Conservation (phyloP, 2,797 vertebrate species). For the Sebastes nivosus region DNA sequence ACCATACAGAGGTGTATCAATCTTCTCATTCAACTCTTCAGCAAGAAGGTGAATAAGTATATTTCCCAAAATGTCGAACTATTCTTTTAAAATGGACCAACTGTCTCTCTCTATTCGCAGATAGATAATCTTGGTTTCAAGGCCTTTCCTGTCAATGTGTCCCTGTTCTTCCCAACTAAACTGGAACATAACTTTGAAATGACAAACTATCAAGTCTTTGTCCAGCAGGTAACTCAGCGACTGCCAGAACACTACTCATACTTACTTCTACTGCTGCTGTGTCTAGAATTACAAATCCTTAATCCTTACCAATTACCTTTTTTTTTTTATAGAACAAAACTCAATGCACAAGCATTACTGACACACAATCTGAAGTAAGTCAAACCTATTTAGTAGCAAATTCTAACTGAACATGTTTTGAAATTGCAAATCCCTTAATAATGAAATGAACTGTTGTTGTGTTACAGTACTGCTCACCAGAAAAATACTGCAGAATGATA, state of each 20-base stretch:
- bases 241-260: not conserved
- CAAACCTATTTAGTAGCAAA: not conserved
- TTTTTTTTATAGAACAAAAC: conserved; percentile 64
- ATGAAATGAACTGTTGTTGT: not conserved
- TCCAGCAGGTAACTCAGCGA: conserved; percentile 50
- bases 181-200: conserved; percentile 65
- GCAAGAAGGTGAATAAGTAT: not conserved
- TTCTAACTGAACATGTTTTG: not conserved
- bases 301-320: not conserved
- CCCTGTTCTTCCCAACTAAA: conserved; percentile 62
- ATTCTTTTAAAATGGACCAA: not conserved
- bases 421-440: not conserved
- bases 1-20: not conserved
- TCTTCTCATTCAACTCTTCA: not conserved
- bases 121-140: conserved; percentile 71
- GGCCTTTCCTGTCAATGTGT: conserved; percentile 63
- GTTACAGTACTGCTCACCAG: conserved; percentile 57
- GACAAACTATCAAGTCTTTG: conserved; percentile 43
- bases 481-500: conserved; percentile 23
- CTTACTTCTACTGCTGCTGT: not conserved
- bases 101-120: conserved; percentile 50
- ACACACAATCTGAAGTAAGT: conserved; percentile 42
- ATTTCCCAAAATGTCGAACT: not conserved
- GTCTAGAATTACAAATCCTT: not conserved
- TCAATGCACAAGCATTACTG: conserved; percentile 26